Percentiles rank a stretch among this genome's conserved stretches.
phyloP scores from a whole-genome alignment of 64 coral and sea anemone genomes.

The Trachythela sp. region DNA sequence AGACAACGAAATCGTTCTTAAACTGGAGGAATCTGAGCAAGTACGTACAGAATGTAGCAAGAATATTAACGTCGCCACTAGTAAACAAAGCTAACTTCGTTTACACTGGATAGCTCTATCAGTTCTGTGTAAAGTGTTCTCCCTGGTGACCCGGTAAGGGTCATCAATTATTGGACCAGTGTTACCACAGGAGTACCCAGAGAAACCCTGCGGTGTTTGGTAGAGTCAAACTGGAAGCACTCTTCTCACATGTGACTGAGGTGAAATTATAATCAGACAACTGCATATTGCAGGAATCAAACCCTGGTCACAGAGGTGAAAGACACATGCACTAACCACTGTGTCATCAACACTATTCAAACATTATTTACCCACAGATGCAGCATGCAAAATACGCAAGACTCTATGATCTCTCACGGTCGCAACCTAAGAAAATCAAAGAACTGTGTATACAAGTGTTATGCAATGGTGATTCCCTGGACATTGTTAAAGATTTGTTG shows the following conservation, averaged over 20 bases:
- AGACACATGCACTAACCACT: neutral
- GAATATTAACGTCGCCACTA: neutral
- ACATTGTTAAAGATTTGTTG: conserved; percentile 54
- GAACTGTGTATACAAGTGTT: conserved; percentile 58
- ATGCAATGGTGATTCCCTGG: conserved; percentile 48
- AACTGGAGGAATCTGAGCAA: conserved; percentile 70
- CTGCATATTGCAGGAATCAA: too few species aligned
- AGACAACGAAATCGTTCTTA: conserved; percentile 59
- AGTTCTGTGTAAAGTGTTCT: too few species aligned
- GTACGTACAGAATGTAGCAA: neutral
- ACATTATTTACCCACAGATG: conserved; percentile 43
- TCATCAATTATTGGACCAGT: too few species aligned
- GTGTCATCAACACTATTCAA: too few species aligned
- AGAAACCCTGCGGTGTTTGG: too few species aligned
- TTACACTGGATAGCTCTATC: too few species aligned
- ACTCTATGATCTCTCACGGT: conserved; percentile 73
- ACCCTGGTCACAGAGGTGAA: too few species aligned
- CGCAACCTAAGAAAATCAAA: conserved; percentile 56
- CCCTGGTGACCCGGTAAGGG: too few species aligned
- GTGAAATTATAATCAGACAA: too few species aligned
- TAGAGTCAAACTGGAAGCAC: too few species aligned
- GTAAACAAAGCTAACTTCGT: neutral
- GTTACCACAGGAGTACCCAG: too few species aligned
- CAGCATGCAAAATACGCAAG: conserved; percentile 53
- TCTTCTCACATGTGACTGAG: too few species aligned